Evolutionary conservation across 2,797 vertebrate genomes (phyloP), one percentile per base, ranked within the genome.

Genomic region (Sebastes elongatus): DNA sequence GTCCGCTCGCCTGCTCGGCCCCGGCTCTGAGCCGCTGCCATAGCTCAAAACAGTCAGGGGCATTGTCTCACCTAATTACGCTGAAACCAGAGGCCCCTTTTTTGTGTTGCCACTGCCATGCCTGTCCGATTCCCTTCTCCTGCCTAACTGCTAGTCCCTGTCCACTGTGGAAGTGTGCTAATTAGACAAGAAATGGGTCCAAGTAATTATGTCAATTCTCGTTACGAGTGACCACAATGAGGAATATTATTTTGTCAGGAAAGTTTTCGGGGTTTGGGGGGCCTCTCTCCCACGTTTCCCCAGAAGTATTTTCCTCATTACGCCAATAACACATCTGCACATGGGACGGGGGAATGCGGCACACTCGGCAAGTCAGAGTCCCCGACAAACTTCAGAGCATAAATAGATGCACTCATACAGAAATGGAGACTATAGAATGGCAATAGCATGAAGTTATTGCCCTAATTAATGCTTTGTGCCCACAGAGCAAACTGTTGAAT

Each of bases 51-150:
- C 96, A 97, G 97, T 97, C 97, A 94, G 96, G 96, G 96, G 96
- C 93, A 96, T 96, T 97, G 97, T 98, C 97, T 97, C 96, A 97
- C 97, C 97, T 97, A 97, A 98, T 98, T 97, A 98, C 1, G 22
- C 89, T 96, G 96, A 91, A 92, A 89, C 71, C 84, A 93, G 96
- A 89, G 97, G 95, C 94, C 95, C 95, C 96, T 96, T 96, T 96
- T 97, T 96, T 97, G 96, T 97, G 96, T 96, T 96, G 94, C 94
- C 90, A 93, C 96, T 88, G 89, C 96, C 96, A 97, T 96, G 97
- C 96, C 96, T 98, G 97, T 98, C 97, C 92, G 94, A 96, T 97
- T 96, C 95, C 95, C 93, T 94, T 97, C 90, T 96, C 94, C 88
- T 96, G 95, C 95, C 96, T 86, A 94, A 94, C 95, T 92, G 95